Conservation (phyloP, 2,113 vertebrate species). For the Anhinga rufa region DNA sequence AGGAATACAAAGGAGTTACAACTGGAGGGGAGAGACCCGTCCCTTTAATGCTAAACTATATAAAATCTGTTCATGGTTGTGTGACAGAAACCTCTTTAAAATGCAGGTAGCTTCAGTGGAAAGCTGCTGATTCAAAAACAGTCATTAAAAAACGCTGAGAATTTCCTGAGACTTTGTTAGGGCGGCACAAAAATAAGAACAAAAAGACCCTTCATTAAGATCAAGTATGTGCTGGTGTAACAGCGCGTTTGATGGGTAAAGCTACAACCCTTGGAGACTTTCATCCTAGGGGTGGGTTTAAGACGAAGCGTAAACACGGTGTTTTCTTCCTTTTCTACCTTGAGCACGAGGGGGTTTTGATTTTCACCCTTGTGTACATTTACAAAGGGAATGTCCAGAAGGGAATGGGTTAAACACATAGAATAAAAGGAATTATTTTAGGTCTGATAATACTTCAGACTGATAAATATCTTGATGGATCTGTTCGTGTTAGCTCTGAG, state of each 20-base stretch:
- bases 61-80: background rate
- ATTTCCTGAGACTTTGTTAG: background rate
- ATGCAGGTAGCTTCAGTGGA: background rate
- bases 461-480: background rate
- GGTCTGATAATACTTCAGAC: background rate
- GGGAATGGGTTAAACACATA: background rate
- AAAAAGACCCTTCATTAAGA: background rate
- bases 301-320: background rate
- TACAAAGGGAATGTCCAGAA: background rate
- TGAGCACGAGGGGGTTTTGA: background rate
- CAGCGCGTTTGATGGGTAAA: background rate
- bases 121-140: background rate
- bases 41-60: constrained; percentile 8
- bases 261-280: background rate
- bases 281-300: background rate
- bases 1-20: constrained; percentile 66
- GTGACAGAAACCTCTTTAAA: background rate
- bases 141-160: background rate
- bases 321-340: background rate
- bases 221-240: background rate
- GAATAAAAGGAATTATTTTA: background rate
- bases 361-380: background rate
- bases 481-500: background rate
- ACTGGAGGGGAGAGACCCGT: constrained; percentile 30
- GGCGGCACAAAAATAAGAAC: background rate